Evolutionary conservation across 2,797 vertebrate genomes (phyloP).

Genomic region (Helarctos malayanus): DNA sequence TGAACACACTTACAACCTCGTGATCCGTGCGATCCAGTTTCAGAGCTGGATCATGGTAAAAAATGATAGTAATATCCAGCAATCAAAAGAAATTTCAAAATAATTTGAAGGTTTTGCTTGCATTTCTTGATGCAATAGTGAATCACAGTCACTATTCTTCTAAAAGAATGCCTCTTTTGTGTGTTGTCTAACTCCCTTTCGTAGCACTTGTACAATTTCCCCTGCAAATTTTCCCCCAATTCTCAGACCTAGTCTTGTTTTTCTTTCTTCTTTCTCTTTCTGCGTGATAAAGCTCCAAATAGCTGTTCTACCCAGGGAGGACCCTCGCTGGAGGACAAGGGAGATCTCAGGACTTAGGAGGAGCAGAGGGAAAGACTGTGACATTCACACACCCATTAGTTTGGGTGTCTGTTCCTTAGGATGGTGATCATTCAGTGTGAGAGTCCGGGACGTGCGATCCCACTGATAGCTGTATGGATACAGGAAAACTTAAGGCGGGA

Average conservation of each 20-base stretch:
- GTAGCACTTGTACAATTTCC: background rate
- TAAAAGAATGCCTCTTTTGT: background rate
- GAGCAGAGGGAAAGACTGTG: background rate
- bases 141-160: background rate
- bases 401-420: background rate
- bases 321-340: background rate
- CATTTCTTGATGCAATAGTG: background rate
- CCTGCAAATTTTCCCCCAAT: background rate
- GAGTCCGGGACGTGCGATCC: background rate
- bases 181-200: background rate
- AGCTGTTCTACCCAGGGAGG: background rate
- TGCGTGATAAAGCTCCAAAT: background rate
- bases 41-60: background rate
- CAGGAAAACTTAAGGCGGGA: slow-evolving; percentile 29
- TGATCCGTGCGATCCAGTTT: background rate
- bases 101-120: slow-evolving; percentile 11
- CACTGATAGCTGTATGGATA: background rate
- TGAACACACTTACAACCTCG: background rate
- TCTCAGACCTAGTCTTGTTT: background rate
- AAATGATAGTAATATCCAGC: background rate
- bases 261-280: slow-evolving; percentile 6
- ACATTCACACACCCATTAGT: background rate
- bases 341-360: background rate
- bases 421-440: background rate
- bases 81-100: slow-evolving; percentile 38